Percentiles rank a stretch among this genome's conserved stretches.
Evolutionary conservation across 2,888 invertebrate species (phyloP).

Genomic region (Epinotia bilunana): DNA sequence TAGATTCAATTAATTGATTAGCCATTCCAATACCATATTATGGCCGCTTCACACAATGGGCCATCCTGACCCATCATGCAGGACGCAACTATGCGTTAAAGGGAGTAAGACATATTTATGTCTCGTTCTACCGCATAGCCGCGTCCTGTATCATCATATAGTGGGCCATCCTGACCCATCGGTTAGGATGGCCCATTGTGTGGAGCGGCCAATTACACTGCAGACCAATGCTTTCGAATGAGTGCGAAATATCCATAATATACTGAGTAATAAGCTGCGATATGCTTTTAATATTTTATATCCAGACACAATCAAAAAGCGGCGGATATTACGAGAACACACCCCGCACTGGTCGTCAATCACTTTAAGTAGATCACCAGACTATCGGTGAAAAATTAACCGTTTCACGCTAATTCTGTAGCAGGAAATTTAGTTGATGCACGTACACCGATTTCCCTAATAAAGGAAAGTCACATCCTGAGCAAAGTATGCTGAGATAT

Average conservation of each 20-base stretch:
- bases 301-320: slow-evolving; percentile 9
- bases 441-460: slow-evolving; percentile 23
- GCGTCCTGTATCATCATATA: too few species aligned
- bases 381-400: slow-evolving; percentile 19
- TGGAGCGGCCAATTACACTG: neutral
- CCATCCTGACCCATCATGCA: too few species aligned
- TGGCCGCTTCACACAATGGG: too few species aligned
- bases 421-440: slow-evolving; percentile 21
- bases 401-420: neutral
- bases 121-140: too few species aligned
- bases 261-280: neutral
- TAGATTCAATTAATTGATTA: too few species aligned
- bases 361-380: slow-evolving; percentile 33
- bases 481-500: slow-evolving; percentile 4
- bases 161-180: too few species aligned
- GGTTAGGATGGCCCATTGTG: too few species aligned
- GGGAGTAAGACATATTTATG: too few species aligned
- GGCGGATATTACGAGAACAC: slow-evolving; percentile 33
- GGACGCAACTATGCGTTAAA: too few species aligned
- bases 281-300: slow-evolving; percentile 18
- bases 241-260: neutral
- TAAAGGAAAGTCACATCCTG: slow-evolving; percentile 37
- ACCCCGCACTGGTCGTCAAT: slow-evolving; percentile 32
- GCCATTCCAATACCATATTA: too few species aligned
- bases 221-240: neutral